Base-by-base conservation (phyloP, 92 coral and sea anemone species). In the Blastomussa wellsi region DNA sequence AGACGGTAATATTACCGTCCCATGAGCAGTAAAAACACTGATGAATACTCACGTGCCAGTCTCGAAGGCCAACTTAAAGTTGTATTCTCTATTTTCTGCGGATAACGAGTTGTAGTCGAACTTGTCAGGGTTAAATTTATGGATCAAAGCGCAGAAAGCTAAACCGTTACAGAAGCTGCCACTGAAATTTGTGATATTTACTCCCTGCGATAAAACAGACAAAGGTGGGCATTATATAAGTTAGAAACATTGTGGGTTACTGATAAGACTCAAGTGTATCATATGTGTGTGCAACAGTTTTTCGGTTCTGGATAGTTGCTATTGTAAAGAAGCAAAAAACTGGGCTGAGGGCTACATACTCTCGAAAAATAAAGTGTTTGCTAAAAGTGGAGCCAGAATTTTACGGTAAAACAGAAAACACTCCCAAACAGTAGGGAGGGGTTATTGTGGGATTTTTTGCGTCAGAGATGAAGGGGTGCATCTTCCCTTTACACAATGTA, bases 111-210 rank as follows among this genome's bases (percentile, higher is more conserved):
- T 89, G 86, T 81, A 96, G 89, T 96, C 98, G 78, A 89, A 96
- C 89, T 92, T 91, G 84, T 94, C 98, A 39, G 99, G 99, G 88
- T 96, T 94, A 62, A 96, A 96, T 89, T 96, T 96, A 88, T 96
- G 99, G 37, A 96, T 92, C 68, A 96, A 90, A 31, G 99, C 99
- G 22, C 98, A 95, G 92, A 96, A 94, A 4, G 98, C 99, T 57
- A 96, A 79, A 8, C 99, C 99, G 69, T 87, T 91, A 8, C 98
- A 90, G 62, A 94, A 96, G 73, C 96, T 93, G n/a, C 98, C 99
- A 72, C 99, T 96, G 84, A 96, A 96, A 79, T 96, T 96, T 15
- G 98, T 96, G 52, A 96, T 96, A 85, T 92, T 94, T 70, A 96
- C 99, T 28, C 95, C 93, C 99, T 96, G 90, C 5, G 79, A 85